Evolutionary conservation across 30 jellyfish, hydroid and myxozoan species (phyloP).

Genomic region (Aurelia sp.): DNA sequence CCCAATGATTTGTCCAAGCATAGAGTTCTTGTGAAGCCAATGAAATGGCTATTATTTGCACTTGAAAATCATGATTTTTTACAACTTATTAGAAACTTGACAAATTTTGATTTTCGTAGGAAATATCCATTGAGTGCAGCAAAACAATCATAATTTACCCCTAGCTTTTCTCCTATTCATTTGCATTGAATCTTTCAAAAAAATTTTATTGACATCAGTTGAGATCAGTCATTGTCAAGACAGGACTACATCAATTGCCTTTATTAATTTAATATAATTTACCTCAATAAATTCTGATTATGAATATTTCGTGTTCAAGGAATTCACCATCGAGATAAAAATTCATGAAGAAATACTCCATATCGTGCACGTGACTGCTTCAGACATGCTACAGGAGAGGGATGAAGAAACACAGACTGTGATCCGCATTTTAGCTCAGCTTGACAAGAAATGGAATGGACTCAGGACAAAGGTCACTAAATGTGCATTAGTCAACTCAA

Average conservation of each 20-base stretch:
- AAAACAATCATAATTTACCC: no score
- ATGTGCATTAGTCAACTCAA: slow-evolving; percentile 19
- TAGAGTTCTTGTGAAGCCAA: no score
- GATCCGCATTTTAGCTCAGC: slow-evolving; percentile 62
- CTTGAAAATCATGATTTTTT: no score
- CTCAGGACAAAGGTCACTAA: slow-evolving; percentile 30
- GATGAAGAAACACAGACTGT: slow-evolving; percentile 56
- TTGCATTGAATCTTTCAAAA: no score
- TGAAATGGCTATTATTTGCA: no score
- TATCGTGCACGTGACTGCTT: slow-evolving; percentile 65
- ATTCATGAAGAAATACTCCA: slow-evolving; percentile 55
- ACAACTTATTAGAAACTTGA: no score
- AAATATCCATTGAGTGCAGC: no score
- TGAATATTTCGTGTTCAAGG: slow-evolving; percentile 26
- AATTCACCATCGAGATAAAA: slow-evolving; percentile 52
- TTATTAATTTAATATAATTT: not conserved
- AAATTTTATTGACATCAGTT: no score
- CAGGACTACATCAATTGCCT: not conserved
- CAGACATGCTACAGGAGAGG: slow-evolving; percentile 67
- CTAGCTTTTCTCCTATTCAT: no score
- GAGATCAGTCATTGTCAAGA: no score
- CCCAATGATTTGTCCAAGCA: no score
- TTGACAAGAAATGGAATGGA: slow-evolving; percentile 75
- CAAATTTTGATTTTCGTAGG: no score
- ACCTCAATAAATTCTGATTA: not conserved